A percentile compares a stretch with the other conserved stretches of the same genome.
phyloP scores from a whole-genome alignment of 2,113 vertebrate genomes.

The Crocuta crocuta region DNA sequence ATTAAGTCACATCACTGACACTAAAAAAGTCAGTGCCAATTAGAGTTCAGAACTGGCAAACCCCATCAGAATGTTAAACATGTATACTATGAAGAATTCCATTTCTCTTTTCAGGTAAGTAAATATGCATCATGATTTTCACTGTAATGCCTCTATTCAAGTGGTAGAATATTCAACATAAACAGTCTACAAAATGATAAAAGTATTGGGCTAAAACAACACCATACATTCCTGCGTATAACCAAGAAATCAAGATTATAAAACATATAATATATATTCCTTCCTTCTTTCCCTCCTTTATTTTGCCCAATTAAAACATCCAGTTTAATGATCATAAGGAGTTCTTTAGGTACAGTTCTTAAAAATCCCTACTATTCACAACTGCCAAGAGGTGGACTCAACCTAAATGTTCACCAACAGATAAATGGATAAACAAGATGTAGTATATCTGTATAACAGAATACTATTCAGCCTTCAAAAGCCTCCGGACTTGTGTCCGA shows the following conservation, averaged over 20 bases:
- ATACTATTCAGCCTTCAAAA: no score
- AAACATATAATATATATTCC: not conserved
- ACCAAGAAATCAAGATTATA: not conserved
- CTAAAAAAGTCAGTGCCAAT: conserved; percentile 77
- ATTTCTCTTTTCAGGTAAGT: conserved; percentile 79
- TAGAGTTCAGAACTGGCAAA: conserved; percentile 77
- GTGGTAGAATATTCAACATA: conserved; percentile 67
- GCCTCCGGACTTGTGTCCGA: no score
- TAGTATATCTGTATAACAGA: not conserved
- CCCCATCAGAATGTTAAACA: conserved; percentile 78
- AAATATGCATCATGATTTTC: conserved; percentile 76
- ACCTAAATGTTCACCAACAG: not conserved
- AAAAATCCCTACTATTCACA: not conserved
- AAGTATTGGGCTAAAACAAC: not conserved
- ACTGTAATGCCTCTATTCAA: conserved; percentile 75
- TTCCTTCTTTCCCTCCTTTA: not conserved
- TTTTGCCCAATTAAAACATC: not conserved
- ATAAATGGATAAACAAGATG: not conserved
- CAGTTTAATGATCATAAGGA: not conserved
- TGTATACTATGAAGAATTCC: conserved; percentile 77
- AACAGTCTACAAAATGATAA: conserved; percentile 1
- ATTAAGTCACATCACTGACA: conserved; percentile 59
- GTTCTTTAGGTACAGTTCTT: not conserved
- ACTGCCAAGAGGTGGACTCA: not conserved
- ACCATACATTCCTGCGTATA: not conserved